Base-by-base conservation (phyloP, 2,797 vertebrate genomes). In the Lepilemur septentrionalis region DNA sequence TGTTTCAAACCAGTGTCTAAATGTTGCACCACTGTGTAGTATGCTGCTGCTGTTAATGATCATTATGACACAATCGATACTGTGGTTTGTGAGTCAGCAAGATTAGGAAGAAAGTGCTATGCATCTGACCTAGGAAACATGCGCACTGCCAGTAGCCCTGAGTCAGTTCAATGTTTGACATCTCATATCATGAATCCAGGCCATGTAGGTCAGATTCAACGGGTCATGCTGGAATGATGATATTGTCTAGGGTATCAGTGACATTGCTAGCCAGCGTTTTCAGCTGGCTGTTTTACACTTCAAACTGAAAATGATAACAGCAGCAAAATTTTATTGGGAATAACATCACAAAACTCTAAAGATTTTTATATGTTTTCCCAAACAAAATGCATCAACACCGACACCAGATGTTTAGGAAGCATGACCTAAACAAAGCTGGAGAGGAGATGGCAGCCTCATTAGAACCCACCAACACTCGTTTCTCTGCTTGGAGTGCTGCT, bases 311-410 rank as follows among this genome's bases (percentile, higher is more conserved):
- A 78, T 63, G 65, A 25, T 28, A 38, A 76, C 23, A 30, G 12
- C 17, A 55, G 35, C 28, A 48, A 73, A 28, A 52, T 18, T 57
- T 35, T 46, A 25, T 23, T 17, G 15, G 30, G 15, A 65, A 41
- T 35, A 59, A 25, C 25, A 65, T 9, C 4, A 35, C 0, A 46
- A n/a, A 90, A 70, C 72, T 59, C 13, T 14, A 28, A 93, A 67
- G 3, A 57, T 32, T 67, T 90, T 50, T 57, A 41, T 80, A 92
- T 82, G 55, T 43, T 15, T 63, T 50, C 25, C 9, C 59, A 72
- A 75, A 88, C 23, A 92, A 94, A 93, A 52, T n/a, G 25, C 1
- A 70, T 20, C 35, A 69, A 22, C 32, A 83, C 52, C 57, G 65
- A 22, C 15, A 43, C 22, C 61, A 55, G 52, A 41, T 55, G 25